Conservation (phyloP, 2,888 invertebrate species). For the Hofmannophila pseudospretella region DNA sequence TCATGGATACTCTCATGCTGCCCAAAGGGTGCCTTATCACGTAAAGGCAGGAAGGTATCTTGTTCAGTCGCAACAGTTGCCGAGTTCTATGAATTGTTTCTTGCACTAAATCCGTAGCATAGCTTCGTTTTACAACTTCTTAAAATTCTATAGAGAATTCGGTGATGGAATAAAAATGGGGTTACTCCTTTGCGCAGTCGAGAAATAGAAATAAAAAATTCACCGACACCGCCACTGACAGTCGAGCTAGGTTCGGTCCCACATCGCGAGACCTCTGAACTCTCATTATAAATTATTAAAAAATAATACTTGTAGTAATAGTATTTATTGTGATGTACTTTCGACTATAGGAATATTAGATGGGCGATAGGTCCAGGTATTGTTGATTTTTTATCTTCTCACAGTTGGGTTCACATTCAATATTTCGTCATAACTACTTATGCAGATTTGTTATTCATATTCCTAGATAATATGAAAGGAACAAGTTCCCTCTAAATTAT, state of each 20-base stretch:
- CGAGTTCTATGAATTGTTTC: too few species aligned
- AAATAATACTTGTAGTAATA: conserved; percentile 46
- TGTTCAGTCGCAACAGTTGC: too few species aligned
- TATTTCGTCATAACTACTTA: conserved; percentile 12
- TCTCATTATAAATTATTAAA: conserved; percentile 24
- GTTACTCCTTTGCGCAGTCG: conserved; percentile 2
- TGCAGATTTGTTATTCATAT: conserved; percentile 43
- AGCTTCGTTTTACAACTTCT: not conserved
- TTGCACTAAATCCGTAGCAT: too few species aligned
- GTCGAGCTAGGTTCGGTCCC: conserved; percentile 18
- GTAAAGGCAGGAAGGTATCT: too few species aligned
- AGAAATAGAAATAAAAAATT: conserved; percentile 6
- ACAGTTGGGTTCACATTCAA: conserved; percentile 19
- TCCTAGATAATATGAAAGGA: conserved; percentile 41
- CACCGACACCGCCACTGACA: conserved; percentile 10
- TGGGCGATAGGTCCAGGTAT: conserved; percentile 36
- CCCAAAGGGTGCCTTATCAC: too few species aligned
- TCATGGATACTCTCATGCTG: too few species aligned
- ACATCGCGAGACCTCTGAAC: conserved; percentile 5
- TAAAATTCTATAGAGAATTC: not conserved
- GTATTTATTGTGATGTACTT: conserved; percentile 72
- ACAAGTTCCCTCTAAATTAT: conserved; percentile 37
- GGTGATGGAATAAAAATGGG: not conserved
- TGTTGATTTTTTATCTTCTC: conserved; percentile 29
- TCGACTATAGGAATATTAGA: conserved; percentile 44